Conservation (phyloP, 2,113 vertebrate species). For the Centrocercus urophasianus region DNA sequence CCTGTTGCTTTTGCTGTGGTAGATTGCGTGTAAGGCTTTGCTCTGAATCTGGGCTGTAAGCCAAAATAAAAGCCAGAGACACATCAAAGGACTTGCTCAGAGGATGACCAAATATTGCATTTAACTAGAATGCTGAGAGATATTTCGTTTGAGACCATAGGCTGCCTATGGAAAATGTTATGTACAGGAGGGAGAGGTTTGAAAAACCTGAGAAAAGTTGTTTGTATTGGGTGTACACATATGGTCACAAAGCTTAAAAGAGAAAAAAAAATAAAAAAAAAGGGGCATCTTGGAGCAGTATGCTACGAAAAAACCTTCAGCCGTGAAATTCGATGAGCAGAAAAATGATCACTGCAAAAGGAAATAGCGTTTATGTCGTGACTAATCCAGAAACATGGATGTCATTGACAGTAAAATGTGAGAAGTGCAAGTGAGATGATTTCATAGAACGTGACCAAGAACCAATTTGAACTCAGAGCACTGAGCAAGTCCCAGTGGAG, state of each 20-base stretch:
- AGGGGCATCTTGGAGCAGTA: not conserved
- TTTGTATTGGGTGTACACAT: not conserved
- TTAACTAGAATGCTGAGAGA: not conserved
- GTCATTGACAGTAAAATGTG: not conserved
- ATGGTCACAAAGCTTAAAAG: not conserved
- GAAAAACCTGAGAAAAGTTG: not conserved
- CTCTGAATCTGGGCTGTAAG: conserved; percentile 12
- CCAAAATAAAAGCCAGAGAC: conserved; percentile 19
- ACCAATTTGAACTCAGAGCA: not conserved
- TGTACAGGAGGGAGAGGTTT: not conserved
- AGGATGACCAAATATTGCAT: conserved; percentile 3
- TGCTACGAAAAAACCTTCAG: not conserved
- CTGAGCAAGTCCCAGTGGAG: not conserved
- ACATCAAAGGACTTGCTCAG: conserved; percentile 16
- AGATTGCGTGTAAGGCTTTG: not conserved
- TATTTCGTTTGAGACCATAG: not conserved
- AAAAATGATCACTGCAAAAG: not conserved
- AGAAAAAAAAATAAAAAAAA: too few species aligned
- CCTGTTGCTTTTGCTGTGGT: not conserved
- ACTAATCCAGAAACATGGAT: not conserved
- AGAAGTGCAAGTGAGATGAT: not conserved
- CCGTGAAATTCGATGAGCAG: not conserved
- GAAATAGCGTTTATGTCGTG: not conserved
- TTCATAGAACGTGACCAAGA: not conserved
- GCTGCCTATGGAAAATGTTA: not conserved